These are phyloP conservation scores for Seriola dumerili DNA, from an alignment of 2,113 vertebrate species.

Conservation along the genomic window DNA sequence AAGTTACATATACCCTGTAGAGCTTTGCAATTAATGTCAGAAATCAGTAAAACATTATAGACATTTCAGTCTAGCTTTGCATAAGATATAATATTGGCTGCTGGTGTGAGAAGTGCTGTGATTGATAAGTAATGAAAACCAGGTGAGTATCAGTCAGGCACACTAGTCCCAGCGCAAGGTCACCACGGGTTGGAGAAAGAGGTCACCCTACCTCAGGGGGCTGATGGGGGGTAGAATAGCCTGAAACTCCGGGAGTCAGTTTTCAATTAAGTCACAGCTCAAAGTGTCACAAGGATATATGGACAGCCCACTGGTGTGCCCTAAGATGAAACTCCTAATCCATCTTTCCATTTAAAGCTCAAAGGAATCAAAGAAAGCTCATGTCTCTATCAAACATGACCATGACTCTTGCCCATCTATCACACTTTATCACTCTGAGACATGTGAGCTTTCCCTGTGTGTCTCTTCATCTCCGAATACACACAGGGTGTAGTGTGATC, in stretches of 20 bases:
- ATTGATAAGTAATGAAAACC: conserved; percentile 76
- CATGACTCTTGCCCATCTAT: conserved; percentile 40
- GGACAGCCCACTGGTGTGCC: conserved; percentile 27
- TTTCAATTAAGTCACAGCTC: conserved; percentile 80
- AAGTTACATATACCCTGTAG: conserved; percentile 32
- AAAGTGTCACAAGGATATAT: conserved; percentile 74
- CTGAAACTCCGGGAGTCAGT: conserved; percentile 77
- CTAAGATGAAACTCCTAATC: conserved; percentile 67
- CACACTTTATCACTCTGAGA: conserved; percentile 48
- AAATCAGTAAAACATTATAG: not conserved
- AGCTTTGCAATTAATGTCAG: conserved; percentile 27
- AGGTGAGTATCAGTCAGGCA: conserved; percentile 74
- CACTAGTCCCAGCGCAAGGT: conserved; percentile 60
- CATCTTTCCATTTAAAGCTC: conserved; percentile 67
- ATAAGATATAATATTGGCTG: conserved; percentile 2
- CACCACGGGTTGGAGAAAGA: conserved; percentile 68
- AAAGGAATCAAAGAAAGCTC: conserved; percentile 63
- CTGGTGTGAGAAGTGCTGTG: conserved; percentile 40
- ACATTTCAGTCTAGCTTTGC: conserved; percentile 3
- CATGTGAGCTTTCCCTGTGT: not conserved
- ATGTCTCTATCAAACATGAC: conserved; percentile 51
- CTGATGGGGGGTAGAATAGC: conserved; percentile 48
- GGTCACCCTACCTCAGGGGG: conserved; percentile 72
- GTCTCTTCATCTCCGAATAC: conserved; percentile 33
- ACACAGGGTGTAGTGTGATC: not conserved